phyloP scores from a whole-genome alignment of 2,113 vertebrate species.

The Collichthys lucidus region DNA sequence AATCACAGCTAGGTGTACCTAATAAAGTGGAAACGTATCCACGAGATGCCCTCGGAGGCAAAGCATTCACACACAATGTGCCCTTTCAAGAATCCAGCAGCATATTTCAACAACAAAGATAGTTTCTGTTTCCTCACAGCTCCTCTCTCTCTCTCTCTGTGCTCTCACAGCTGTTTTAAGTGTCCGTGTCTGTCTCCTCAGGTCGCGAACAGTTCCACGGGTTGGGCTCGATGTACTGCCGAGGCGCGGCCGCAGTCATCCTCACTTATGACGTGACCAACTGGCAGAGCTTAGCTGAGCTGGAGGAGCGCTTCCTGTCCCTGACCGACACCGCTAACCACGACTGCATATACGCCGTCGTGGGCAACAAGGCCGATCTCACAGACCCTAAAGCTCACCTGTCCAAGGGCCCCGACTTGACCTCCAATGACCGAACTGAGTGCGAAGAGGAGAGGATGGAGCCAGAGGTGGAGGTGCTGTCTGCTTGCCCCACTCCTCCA shows the following conservation, averaged over 20 bases:
- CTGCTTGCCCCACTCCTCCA: constrained; percentile 53
- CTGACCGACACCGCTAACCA: constrained; percentile 92
- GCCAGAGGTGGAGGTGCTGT: constrained; percentile 46
- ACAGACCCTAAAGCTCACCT: constrained; percentile 75
- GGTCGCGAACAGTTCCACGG: constrained; percentile 98
- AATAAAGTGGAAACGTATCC: neutral
- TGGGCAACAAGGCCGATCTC: constrained; percentile 96
- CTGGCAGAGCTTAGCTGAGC: constrained; percentile 91
- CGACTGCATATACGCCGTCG: constrained; percentile 94
- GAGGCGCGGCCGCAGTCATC: constrained; percentile 92
- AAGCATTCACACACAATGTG: constrained; percentile 55
- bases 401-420: constrained; percentile 21
- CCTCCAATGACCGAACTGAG: constrained; percentile 5
- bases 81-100: constrained; percentile 38
- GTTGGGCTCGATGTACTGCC: constrained; percentile 97
- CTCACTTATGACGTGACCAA: constrained; percentile 94
- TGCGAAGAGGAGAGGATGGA: constrained; percentile 50
- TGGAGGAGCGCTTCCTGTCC: constrained; percentile 95
- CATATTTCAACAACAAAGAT: constrained; percentile 71
- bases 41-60: constrained; percentile 13
- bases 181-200: constrained; percentile 68
- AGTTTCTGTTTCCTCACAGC: constrained; percentile 56
- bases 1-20: neutral
- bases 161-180: neutral
- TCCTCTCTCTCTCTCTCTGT: neutral